Conservation (phyloP, 2,888 invertebrate genomes). For the Cryptocephalus moraei region DNA sequence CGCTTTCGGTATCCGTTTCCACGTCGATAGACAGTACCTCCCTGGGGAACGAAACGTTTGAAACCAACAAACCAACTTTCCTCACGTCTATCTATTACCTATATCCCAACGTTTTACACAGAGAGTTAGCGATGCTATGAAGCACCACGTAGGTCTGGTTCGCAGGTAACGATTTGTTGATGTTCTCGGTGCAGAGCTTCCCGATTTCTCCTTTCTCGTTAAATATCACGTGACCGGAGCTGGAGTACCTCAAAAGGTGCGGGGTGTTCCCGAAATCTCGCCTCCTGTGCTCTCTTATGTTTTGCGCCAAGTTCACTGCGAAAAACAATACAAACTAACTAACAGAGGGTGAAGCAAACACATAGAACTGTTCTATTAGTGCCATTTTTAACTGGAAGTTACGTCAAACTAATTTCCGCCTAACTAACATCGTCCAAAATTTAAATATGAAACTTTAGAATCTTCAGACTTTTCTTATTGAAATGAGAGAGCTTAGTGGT, state of each 20-base stretch:
- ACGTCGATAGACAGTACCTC: constrained; percentile 60
- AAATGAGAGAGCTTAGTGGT: too few species aligned
- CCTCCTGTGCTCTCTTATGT: constrained; percentile 51
- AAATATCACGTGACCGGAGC: constrained; percentile 76
- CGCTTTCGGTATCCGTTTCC: constrained; percentile 47
- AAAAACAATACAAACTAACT: neutral
- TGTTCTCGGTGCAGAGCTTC: constrained; percentile 71
- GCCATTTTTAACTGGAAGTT: too few species aligned
- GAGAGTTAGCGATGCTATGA: constrained; percentile 63
- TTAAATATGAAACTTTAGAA: too few species aligned
- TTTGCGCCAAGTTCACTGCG: constrained; percentile 65
- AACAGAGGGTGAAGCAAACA: too few species aligned
- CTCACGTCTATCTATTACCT: constrained; percentile 47
- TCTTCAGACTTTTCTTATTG: too few species aligned
- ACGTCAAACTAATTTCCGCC: too few species aligned
- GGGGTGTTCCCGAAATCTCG: constrained; percentile 57
- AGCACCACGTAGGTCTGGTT: constrained; percentile 36
- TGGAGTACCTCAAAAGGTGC: constrained; percentile 57
- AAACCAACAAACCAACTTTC: constrained; percentile 17
- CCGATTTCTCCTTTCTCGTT: constrained; percentile 73
- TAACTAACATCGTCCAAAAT: too few species aligned
- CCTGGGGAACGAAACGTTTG: constrained; percentile 36
- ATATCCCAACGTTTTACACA: constrained; percentile 68
- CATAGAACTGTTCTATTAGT: too few species aligned
- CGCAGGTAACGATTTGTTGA: constrained; percentile 50